Evolutionary conservation across 35 echinoderm and acorn worm genomes (phyloP), one percentile per base, ranked within the genome.

Genomic region (Lytechinus variegatus): DNA sequence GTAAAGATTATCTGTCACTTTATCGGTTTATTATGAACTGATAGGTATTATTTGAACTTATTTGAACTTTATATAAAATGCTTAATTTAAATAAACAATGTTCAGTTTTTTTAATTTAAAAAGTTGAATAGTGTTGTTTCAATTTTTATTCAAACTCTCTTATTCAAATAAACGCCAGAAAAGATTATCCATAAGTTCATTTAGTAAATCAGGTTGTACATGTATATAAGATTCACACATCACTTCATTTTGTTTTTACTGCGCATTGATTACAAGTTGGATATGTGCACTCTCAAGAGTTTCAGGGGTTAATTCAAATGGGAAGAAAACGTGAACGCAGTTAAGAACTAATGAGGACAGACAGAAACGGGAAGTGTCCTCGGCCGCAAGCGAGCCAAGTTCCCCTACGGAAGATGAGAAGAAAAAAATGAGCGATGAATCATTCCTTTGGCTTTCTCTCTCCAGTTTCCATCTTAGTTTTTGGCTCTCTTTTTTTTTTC

Each of bases 341-440:
- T 79, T 24, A 24, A 7, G 66, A 79, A 7, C 66, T 79, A 79
- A 79, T 24, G 16, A 79, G 66, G n/a, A 79, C 66, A 79, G 88
- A 44, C 28, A 90, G 8, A 12, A 90, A 54, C 33, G 11, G 88
- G 88, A 90, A 90, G 88, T 13, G 29, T 52, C 52, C 52, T 90
- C 33, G 52, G 29, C 29, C 88, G 10, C 28, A 2, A 52, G 88
- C 52, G 28, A 54, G 29, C 29, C 52, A 52, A 44, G 88, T 90
- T 90, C 88, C 88, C 52, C 88, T 12, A 4, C 29, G 88, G 88
- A 54, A 90, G 66, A 79, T 24, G 3, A 79, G 52, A 51, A 19
- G 21, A 44, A 90, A 90, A 90, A 90, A 21, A 12, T 54, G 52
- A 33, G 7, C 16, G 88, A 90, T 90, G 88, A 90, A 90, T 90